These are phyloP conservation scores for Polydrusus tereticollis DNA, from an alignment of 2,888 invertebrate species.

Conservation along the genomic window DNA sequence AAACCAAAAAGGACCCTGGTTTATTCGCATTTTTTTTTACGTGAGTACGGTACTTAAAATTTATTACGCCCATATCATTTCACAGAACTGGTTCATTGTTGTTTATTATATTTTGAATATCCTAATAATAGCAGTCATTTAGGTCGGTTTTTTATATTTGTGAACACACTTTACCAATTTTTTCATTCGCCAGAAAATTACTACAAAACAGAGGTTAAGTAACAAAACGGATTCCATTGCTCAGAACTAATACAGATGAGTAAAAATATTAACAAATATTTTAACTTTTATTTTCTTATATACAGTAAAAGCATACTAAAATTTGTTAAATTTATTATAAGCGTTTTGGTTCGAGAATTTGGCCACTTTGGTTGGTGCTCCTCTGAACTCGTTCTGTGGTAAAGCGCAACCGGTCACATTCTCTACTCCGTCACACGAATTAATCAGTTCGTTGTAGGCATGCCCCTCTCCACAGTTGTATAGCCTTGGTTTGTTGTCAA, in stretches of 20 bases:
- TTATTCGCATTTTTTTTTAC: too few relatives aligned
- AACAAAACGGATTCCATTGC: too few relatives aligned
- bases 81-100: too few relatives aligned
- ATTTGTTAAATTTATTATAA: conserved; percentile 41
- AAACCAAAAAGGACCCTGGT: too few relatives aligned
- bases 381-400: conserved; percentile 44
- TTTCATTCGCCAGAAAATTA: too few relatives aligned
- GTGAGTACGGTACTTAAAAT: too few relatives aligned
- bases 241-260: background rate
- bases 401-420: conserved; percentile 81
- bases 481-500: conserved; percentile 79
- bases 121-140: too few relatives aligned
- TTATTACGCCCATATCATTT: too few relatives aligned
- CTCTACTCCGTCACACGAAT: conserved; percentile 81
- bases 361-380: conserved; percentile 35
- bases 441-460: conserved; percentile 82
- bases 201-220: too few relatives aligned
- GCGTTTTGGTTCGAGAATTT: conserved; percentile 43
- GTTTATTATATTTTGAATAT: too few relatives aligned
- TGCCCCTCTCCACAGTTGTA: conserved; percentile 82
- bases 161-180: too few relatives aligned
- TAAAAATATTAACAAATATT: background rate
- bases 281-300: background rate
- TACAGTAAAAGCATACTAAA: conserved; percentile 25
- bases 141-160: too few relatives aligned